phyloP scores from a whole-genome alignment of 2,888 invertebrate genomes.

The Temnothorax ravouxi region DNA sequence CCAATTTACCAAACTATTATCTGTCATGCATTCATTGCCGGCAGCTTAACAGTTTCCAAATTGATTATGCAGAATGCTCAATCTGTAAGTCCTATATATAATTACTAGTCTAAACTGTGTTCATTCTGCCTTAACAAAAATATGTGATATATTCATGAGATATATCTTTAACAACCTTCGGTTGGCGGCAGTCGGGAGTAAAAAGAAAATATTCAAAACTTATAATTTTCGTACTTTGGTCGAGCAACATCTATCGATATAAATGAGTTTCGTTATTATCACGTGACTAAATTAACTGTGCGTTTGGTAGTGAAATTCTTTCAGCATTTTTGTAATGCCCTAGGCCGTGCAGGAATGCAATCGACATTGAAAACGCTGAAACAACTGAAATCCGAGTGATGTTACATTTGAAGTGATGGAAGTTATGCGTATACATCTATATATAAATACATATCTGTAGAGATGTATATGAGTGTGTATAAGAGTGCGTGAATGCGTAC shows the following conservation, averaged over 20 bases:
- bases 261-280: constrained; percentile 4
- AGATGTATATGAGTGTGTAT: background rate
- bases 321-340: constrained; percentile 13
- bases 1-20: background rate
- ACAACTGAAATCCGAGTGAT: constrained; percentile 46
- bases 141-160: background rate
- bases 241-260: background rate
- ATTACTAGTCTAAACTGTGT: background rate
- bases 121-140: background rate
- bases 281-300: background rate
- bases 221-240: background rate
- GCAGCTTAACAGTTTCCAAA: background rate
- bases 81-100: background rate
- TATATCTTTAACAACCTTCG: background rate
- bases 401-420: constrained; percentile 22
- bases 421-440: background rate
- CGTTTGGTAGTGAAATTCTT: constrained; percentile 24
- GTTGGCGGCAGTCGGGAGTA: no score
- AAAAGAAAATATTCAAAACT: background rate
- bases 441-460: no score
- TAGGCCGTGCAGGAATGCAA: constrained; percentile 35
- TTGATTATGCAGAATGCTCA: background rate
- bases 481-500: background rate
- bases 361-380: constrained; percentile 27
- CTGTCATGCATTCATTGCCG: background rate